phyloP scores from a whole-genome alignment of 1,140 invertebrate genomes.

The Drosophila parabipectinata region DNA sequence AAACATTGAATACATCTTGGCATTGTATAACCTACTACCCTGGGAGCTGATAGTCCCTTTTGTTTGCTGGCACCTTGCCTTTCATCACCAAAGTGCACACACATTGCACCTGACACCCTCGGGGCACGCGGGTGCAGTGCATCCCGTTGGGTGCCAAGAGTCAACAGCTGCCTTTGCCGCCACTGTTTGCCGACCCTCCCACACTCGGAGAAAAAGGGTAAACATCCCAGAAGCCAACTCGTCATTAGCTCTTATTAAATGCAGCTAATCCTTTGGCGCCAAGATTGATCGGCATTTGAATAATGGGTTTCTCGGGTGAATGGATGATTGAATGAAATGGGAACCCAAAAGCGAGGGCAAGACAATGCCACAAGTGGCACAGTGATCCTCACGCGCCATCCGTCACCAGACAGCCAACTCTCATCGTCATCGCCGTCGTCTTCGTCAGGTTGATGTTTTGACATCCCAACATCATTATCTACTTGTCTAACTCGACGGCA shows the following conservation, averaged over 20 bases:
- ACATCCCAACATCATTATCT: conserved; percentile 79
- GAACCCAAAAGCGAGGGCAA: conserved; percentile 19
- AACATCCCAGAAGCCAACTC: conserved; percentile 27
- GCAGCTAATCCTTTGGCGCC: conserved; percentile 65
- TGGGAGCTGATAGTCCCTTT: not conserved
- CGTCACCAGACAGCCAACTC: conserved; percentile 56
- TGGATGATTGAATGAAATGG: conserved; percentile 13
- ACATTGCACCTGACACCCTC: conserved; percentile 23
- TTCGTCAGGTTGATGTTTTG: conserved; percentile 70
- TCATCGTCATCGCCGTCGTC: conserved; percentile 6
- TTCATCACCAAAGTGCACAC: conserved; percentile 6
- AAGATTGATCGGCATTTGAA: conserved; percentile 48
- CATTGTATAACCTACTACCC: not conserved
- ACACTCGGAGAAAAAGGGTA: not conserved
- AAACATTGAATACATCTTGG: not conserved
- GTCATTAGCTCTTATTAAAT: conserved; percentile 60
- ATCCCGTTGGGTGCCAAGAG: conserved; percentile 30
- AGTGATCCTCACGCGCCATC: conserved; percentile 72
- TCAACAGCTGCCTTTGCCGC: conserved; percentile 28
- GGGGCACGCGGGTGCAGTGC: conserved; percentile 18
- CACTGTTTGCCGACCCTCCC: conserved; percentile 24
- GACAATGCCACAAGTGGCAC: conserved; percentile 51
- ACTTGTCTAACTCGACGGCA: conserved; percentile 47
- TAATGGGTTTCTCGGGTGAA: conserved; percentile 44
- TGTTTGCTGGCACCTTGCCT: not conserved